Conservation (phyloP, 2,113 vertebrate species). For the Antechinus flavipes region DNA sequence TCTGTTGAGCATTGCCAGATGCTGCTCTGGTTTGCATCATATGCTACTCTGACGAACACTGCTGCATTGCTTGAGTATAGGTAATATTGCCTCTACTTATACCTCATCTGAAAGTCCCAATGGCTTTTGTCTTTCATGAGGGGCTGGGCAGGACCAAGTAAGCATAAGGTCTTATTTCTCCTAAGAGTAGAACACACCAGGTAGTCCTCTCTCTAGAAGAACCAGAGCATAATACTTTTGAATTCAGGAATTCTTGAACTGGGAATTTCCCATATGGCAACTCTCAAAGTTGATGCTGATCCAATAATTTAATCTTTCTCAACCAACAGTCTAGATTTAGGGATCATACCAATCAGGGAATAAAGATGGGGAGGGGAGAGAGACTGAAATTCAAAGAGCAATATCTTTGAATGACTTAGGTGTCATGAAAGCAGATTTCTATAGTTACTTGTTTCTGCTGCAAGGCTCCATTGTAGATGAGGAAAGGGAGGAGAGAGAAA, state of each 20-base stretch:
- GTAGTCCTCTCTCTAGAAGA: not conserved
- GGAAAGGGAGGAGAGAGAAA: not conserved
- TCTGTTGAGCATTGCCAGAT: not conserved
- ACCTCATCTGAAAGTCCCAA: not conserved
- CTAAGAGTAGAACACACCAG: not conserved
- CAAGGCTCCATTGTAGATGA: not conserved
- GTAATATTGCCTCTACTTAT: not conserved
- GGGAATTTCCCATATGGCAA: not conserved
- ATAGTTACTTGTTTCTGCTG: not conserved
- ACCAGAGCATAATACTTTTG: not conserved
- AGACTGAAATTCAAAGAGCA: not conserved
- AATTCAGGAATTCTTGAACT: not conserved
- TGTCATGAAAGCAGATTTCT: not conserved
- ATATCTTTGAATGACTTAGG: not conserved
- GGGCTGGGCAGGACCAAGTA: not conserved
- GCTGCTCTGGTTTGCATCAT: not conserved
- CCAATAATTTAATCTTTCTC: not conserved
- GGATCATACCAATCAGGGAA: not conserved
- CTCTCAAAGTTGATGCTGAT: not conserved
- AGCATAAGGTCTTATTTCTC: not conserved
- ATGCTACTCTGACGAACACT: not conserved
- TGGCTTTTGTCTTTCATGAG: not conserved
- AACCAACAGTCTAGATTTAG: not conserved
- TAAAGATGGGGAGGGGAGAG: not conserved
- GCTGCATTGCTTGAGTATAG: not conserved